These are phyloP conservation scores for Merodon equestris DNA, from an alignment of 2,888 invertebrate genomes.

Conservation along the genomic window DNA sequence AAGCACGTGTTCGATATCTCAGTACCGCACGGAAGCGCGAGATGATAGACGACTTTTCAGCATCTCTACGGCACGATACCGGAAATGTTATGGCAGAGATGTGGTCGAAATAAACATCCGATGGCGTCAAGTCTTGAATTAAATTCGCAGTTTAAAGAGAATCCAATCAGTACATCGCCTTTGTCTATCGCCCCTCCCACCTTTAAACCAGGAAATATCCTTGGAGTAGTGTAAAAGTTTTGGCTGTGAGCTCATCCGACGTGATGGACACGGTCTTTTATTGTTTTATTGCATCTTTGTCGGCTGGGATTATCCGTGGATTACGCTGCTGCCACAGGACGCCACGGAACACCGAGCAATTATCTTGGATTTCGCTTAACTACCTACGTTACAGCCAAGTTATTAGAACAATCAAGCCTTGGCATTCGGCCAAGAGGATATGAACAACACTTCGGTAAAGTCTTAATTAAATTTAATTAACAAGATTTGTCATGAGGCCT, in stretches of 20 bases:
- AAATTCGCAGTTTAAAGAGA: slow-evolving; percentile 33
- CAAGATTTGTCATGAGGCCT: slow-evolving; percentile 32
- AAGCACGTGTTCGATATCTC: background rate
- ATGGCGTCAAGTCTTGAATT: slow-evolving; percentile 40
- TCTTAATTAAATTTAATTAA: slow-evolving; percentile 57
- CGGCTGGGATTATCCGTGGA: too few species aligned
- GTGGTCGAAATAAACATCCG: slow-evolving; percentile 51
- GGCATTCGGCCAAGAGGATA: too few species aligned
- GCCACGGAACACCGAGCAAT: too few species aligned
- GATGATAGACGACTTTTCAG: slow-evolving; percentile 6
- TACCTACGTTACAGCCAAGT: background rate
- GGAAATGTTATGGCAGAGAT: slow-evolving; percentile 51
- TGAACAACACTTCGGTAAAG: too few species aligned
- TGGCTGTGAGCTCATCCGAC: too few species aligned
- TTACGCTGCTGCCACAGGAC: too few species aligned
- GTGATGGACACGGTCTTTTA: too few species aligned
- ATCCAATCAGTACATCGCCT: background rate
- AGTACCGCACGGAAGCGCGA: background rate
- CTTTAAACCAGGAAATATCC: too few species aligned
- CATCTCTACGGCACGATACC: slow-evolving; percentile 1
- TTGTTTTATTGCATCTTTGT: too few species aligned
- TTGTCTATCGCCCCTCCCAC: too few species aligned
- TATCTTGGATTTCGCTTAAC: too few species aligned
- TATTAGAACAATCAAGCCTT: slow-evolving; percentile 5
- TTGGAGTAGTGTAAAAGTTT: too few species aligned